Percentiles rank a stretch among this genome's conserved stretches.
These are phyloP conservation scores for Agriotes lineatus DNA, from an alignment of 2,888 invertebrate genomes.

Conservation along the genomic window DNA sequence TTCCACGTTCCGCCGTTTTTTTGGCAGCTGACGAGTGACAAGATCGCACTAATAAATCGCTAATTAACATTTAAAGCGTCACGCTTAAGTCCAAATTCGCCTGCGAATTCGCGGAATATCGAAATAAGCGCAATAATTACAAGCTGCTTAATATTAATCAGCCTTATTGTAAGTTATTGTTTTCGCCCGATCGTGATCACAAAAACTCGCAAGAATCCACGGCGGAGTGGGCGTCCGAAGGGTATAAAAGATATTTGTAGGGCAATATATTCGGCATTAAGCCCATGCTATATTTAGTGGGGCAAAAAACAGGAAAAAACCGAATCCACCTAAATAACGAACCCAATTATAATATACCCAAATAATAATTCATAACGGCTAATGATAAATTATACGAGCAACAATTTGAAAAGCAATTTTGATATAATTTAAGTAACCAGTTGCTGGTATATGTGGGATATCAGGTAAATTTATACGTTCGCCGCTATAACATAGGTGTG, in stretches of 20 bases:
- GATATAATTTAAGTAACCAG: constrained; percentile 47
- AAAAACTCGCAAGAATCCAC: too few species aligned
- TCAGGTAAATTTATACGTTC: constrained; percentile 48
- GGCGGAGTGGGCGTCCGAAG: constrained; percentile 4
- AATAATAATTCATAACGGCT: constrained; percentile 45
- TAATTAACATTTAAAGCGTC: too few species aligned
- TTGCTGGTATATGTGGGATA: constrained; percentile 46
- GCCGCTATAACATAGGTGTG: constrained; percentile 46
- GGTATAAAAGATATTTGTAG: constrained; percentile 18
- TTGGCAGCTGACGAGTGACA: too few species aligned
- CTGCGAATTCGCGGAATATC: too few species aligned
- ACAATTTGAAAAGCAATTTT: constrained; percentile 47
- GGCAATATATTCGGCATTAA: constrained; percentile 19
- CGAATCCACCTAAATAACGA: constrained; percentile 41
- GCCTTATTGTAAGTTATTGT: too few species aligned
- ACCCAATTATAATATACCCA: constrained; percentile 45
- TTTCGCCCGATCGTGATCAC: too few species aligned
- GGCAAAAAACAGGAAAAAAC: constrained; percentile 27
- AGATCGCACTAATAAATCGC: too few species aligned
- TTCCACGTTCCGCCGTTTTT: too few species aligned
- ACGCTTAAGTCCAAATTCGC: too few species aligned
- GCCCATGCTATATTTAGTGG: constrained; percentile 18
- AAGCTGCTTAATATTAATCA: too few species aligned
- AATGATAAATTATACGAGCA: constrained; percentile 46
- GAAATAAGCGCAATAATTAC: too few species aligned